A percentile compares a stretch with the other conserved stretches of the same genome.
phyloP scores from a whole-genome alignment of 2,797 vertebrate genomes.

The Pteropus rufus region DNA sequence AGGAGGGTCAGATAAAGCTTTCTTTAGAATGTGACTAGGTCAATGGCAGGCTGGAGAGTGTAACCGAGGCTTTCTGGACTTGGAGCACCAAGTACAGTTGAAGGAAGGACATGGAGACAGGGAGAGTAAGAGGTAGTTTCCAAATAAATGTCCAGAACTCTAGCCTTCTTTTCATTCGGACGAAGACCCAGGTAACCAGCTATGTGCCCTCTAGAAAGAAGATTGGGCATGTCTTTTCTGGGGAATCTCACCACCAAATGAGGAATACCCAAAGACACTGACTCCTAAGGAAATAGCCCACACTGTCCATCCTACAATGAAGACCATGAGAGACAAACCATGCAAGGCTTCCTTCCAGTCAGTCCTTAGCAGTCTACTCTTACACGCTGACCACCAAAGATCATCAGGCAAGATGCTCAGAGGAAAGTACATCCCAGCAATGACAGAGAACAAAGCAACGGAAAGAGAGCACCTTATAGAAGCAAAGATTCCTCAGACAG shows the following conservation, averaged over 20 bases:
- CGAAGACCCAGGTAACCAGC: neutral
- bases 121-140: neutral
- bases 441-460: neutral
- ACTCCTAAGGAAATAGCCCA: neutral
- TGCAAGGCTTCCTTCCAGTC: neutral
- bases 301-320: neutral
- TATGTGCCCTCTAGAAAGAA: neutral
- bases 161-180: neutral
- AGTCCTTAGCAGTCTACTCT: neutral
- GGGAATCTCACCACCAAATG: neutral
- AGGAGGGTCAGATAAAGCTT: neutral
- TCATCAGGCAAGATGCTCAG: neutral
- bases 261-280: neutral
- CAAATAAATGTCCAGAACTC: neutral
- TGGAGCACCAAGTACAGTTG: neutral
- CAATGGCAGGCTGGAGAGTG: no score
- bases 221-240: neutral
- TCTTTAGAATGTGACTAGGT: neutral
- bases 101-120: neutral
- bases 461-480: neutral
- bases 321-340: neutral
- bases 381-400: rapidly evolving
- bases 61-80: neutral
- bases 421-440: no score
- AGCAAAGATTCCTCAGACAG: neutral